phyloP scores from a whole-genome alignment of 2,888 invertebrate species.

The Euspilapteryx auroguttella region DNA sequence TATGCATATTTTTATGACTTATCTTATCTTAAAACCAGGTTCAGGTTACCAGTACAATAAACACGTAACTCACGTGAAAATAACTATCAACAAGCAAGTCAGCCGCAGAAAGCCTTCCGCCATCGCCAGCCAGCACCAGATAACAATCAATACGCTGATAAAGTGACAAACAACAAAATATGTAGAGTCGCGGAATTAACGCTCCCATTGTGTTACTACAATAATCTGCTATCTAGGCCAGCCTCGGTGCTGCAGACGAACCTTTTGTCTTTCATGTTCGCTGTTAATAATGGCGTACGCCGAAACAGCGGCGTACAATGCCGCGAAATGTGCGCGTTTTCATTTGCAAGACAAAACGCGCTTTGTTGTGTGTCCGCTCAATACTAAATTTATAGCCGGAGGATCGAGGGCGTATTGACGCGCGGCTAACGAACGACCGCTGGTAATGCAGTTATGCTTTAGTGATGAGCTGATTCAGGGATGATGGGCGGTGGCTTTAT shows the following conservation, averaged over 20 bases:
- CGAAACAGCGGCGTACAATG: slow-evolving; percentile 61
- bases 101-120: no score
- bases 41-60: no score
- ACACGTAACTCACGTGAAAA: no score
- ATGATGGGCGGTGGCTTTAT: no score
- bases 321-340: slow-evolving; percentile 62
- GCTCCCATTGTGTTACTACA: slow-evolving; percentile 60
- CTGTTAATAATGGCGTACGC: slow-evolving; percentile 61
- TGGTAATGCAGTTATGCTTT: not conserved
- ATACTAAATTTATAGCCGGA: slow-evolving; percentile 58
- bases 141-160: no score
- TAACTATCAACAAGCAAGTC: no score
- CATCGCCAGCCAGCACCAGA: no score
- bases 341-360: slow-evolving; percentile 62
- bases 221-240: slow-evolving; percentile 62
- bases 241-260: slow-evolving; percentile 60
- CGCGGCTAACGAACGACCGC: slow-evolving; percentile 43
- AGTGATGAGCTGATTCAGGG: no score
- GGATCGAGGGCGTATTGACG: slow-evolving; percentile 54
- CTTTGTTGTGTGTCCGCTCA: slow-evolving; percentile 60
- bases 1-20: no score
- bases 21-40: no score
- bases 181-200: slow-evolving; percentile 58
- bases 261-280: slow-evolving; percentile 63
- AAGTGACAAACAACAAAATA: slow-evolving; percentile 58